Conservation (phyloP, 2,113 vertebrate species). For the Centropristis striata region DNA sequence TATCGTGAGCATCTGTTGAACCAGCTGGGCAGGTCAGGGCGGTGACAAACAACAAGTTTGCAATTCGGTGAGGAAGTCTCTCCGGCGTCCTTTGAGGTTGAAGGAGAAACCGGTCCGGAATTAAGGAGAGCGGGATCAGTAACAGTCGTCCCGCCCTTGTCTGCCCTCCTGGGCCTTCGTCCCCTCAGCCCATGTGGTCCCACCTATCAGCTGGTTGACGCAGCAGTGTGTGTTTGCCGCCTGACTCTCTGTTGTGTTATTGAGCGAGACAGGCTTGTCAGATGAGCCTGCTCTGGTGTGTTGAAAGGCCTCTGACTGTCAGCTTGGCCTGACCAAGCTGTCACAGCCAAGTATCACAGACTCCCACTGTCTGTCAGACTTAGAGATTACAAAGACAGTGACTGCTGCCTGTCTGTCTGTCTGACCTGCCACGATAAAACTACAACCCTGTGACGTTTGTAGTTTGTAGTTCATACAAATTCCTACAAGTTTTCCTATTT, state of each 20-base stretch:
- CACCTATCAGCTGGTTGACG: constrained; percentile 50
- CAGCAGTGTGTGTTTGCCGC: constrained; percentile 65
- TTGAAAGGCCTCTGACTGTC: constrained; percentile 69
- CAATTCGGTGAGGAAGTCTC: constrained; percentile 21
- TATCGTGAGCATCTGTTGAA: constrained; percentile 65
- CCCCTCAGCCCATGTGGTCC: constrained; percentile 44
- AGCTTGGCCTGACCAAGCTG: constrained; percentile 59
- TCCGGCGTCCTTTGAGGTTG: constrained; percentile 51
- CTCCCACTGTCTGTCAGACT: constrained; percentile 61
- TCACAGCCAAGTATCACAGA: constrained; percentile 65
- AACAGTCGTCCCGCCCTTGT: constrained; percentile 69
- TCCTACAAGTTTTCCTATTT: not conserved
- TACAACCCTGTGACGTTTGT: not conserved
- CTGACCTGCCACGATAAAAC: constrained; percentile 27
- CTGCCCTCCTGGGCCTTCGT: constrained; percentile 65
- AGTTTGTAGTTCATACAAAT: constrained; percentile 3
- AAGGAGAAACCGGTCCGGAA: constrained; percentile 53
- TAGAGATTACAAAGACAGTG: constrained; percentile 53
- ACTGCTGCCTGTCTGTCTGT: constrained; percentile 48
- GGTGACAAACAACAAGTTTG: constrained; percentile 46
- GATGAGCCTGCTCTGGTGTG: constrained; percentile 61
- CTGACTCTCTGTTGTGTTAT: constrained; percentile 60
- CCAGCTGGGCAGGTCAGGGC: constrained; percentile 54
- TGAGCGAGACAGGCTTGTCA: constrained; percentile 70
- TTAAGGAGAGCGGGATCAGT: constrained; percentile 67